Percentiles rank a stretch among this genome's conserved stretches.
These are phyloP conservation scores for Tuta absoluta DNA, from an alignment of 2,888 invertebrate genomes.

Conservation along the genomic window DNA sequence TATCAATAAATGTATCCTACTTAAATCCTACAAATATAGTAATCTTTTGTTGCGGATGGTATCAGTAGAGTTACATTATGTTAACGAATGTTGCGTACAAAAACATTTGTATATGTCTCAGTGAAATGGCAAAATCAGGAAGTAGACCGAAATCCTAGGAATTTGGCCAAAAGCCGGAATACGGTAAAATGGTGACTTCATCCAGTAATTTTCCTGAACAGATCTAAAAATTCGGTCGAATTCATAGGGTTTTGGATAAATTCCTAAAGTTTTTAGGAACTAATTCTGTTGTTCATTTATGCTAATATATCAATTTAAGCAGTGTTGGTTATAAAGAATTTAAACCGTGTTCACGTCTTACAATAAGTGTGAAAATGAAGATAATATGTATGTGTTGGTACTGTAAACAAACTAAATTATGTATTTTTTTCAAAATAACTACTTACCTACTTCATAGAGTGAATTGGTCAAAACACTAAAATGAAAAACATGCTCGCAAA, in stretches of 20 bases:
- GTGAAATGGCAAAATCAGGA: no score
- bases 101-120: slow-evolving; percentile 3
- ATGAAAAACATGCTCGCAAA: no score
- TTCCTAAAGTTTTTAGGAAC: not conserved
- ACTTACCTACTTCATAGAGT: no score
- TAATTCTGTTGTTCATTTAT: not conserved
- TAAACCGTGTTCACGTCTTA: slow-evolving; percentile 30
- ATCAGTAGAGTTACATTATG: not conserved
- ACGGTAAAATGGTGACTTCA: no score
- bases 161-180: no score
- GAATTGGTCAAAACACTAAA: no score
- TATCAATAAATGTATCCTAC: no score
- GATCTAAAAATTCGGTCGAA: no score
- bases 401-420: not conserved
- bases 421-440: not conserved
- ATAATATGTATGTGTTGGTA: not conserved
- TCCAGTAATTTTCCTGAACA: no score
- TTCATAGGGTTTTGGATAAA: no score
- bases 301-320: slow-evolving; percentile 12
- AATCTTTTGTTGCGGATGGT: not conserved
- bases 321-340: slow-evolving; percentile 39
- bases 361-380: slow-evolving; percentile 13
- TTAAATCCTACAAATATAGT: not conserved
- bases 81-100: not conserved
- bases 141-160: no score